phyloP scores from a whole-genome alignment of 2,113 vertebrate genomes.

The Pholis gunnellus region DNA sequence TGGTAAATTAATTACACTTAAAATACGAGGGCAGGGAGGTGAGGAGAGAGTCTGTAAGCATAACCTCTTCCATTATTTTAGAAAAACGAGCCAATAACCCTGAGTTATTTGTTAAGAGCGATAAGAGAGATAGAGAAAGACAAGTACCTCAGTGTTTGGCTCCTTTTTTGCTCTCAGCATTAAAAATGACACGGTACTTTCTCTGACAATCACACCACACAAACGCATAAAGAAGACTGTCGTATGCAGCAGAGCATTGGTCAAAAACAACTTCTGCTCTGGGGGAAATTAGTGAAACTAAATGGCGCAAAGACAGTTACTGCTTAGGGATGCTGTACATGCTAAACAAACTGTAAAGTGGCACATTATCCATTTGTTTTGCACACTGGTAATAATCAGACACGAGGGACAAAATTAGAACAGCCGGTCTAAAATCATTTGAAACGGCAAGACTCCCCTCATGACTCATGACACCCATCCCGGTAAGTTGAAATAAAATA shows the following conservation, averaged over 20 bases:
- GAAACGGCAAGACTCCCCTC: slow-evolving; percentile 11
- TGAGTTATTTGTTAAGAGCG: background rate
- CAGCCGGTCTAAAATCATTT: background rate
- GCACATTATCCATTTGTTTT: slow-evolving; percentile 15
- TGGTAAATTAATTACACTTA: background rate
- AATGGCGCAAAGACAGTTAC: background rate
- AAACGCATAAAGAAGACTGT: background rate
- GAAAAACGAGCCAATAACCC: background rate
- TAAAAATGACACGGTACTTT: background rate
- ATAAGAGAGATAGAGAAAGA: background rate
- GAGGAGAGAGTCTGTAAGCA: background rate
- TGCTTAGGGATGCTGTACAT: slow-evolving; percentile 3
- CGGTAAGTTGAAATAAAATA: slow-evolving; percentile 57
- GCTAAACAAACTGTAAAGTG: slow-evolving; percentile 22
- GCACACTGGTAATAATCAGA: slow-evolving; percentile 39
- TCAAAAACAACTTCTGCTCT: slow-evolving; percentile 22
- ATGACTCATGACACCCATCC: background rate
- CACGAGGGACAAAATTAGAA: slow-evolving; percentile 1
- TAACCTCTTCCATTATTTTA: background rate
- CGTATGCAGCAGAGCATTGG: background rate
- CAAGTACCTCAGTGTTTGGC: background rate
- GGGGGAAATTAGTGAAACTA: slow-evolving; percentile 31
- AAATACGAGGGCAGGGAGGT: background rate
- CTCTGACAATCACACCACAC: background rate
- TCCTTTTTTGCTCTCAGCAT: background rate